These are phyloP conservation scores for Agelaius tricolor DNA, from an alignment of 2,113 vertebrate species.

Conservation along the genomic window DNA sequence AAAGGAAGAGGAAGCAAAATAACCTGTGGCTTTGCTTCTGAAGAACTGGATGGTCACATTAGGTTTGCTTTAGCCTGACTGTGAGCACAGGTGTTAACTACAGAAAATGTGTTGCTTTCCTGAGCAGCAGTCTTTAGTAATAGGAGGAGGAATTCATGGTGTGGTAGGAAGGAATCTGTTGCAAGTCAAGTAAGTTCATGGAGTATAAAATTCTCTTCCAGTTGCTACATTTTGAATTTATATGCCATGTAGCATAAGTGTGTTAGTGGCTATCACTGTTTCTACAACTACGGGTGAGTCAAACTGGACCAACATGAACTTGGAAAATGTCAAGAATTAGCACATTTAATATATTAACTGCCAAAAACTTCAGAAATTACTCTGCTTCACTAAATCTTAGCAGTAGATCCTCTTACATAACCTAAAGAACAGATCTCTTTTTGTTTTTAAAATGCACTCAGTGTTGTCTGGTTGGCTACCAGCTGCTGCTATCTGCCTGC, in stretches of 20 bases:
- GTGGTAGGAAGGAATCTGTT: not conserved
- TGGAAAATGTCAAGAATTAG: not conserved
- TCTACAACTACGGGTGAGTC: not conserved
- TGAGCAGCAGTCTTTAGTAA: not conserved
- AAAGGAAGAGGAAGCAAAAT: slow-evolving; percentile 60
- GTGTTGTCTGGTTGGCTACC: slow-evolving; percentile 1
- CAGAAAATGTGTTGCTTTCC: not conserved
- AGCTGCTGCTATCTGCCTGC: slow-evolving; percentile 56
- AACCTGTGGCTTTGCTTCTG: slow-evolving; percentile 60
- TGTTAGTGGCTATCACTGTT: not conserved
- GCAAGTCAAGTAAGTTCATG: not conserved
- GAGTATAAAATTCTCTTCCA: not conserved
- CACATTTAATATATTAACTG: not conserved
- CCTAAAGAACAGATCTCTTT: slow-evolving; percentile 3
- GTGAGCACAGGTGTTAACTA: slow-evolving; percentile 22
- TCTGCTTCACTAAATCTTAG: slow-evolving; percentile 8
- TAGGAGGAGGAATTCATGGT: not conserved
- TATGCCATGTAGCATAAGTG: not conserved
- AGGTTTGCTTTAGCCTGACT: not conserved
- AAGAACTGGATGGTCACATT: slow-evolving; percentile 20
- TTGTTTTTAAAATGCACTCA: not conserved
- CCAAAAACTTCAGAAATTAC: slow-evolving; percentile 2
- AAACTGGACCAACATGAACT: not conserved
- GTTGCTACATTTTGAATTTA: not conserved
- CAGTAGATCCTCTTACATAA: slow-evolving; percentile 24